A percentile compares a stretch with the other conserved stretches of the same genome.
These are phyloP conservation scores for Callorhinus ursinus DNA, from an alignment of 2,113 vertebrate species.

Conservation along the genomic window DNA sequence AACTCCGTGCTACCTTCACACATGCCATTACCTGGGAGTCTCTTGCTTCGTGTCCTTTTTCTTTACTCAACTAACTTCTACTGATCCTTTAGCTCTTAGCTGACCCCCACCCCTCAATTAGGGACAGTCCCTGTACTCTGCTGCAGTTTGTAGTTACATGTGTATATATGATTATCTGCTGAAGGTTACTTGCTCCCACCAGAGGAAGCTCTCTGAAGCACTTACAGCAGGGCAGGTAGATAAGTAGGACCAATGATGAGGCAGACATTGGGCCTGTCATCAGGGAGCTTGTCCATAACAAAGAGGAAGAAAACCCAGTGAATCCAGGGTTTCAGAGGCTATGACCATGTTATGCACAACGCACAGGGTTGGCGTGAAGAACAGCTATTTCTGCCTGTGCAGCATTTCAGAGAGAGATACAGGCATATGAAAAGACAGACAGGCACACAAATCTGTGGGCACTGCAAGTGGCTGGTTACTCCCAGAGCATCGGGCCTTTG, in stretches of 20 bases:
- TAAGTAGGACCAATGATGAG: not conserved
- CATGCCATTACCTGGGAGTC: not conserved
- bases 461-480: not conserved
- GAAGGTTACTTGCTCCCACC: not conserved
- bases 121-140: not conserved
- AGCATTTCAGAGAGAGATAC: not conserved
- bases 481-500: not conserved
- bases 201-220: not conserved
- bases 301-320: not conserved
- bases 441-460: not conserved
- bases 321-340: not conserved
- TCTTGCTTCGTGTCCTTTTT: not conserved
- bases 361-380: not conserved
- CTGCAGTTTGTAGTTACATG: not conserved
- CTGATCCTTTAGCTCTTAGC: not conserved
- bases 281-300: not conserved
- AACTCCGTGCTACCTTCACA: not conserved
- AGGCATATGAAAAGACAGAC: not conserved
- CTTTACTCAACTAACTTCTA: not conserved
- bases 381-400: not conserved
- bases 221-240: not conserved
- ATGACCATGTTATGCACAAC: not conserved
- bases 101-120: not conserved
- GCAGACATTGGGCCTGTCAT: not conserved
- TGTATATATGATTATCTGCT: not conserved